phyloP scores from a whole-genome alignment of 2,797 vertebrate species.

The Cygnus olor region DNA sequence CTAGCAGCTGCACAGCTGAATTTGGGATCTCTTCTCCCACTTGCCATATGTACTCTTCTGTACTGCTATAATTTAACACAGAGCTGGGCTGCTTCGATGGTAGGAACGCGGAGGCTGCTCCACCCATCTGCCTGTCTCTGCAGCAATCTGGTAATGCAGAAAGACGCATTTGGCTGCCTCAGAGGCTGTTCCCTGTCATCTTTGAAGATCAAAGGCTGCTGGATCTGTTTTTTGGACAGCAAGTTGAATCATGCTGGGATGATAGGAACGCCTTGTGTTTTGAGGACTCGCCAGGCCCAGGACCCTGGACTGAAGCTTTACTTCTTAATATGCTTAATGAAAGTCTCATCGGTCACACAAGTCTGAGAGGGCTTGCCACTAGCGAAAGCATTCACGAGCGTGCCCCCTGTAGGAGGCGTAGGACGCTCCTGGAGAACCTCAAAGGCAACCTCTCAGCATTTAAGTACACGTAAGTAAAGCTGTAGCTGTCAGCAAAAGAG shows the following conservation, averaged over 20 bases:
- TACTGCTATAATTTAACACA: constrained; percentile 44
- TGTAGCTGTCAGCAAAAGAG: neutral
- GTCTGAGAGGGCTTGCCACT: neutral
- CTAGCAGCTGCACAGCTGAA: constrained; percentile 49
- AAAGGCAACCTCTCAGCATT: neutral
- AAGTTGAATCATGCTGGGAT: constrained; percentile 68
- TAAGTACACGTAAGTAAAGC: neutral
- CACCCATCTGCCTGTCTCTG: constrained; percentile 68
- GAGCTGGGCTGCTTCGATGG: neutral
- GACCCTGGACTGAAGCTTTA: constrained; percentile 48
- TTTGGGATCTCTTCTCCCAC: constrained; percentile 37
- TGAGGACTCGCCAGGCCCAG: constrained; percentile 9
- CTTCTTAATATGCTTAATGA: constrained; percentile 10
- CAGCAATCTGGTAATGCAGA: constrained; percentile 66
- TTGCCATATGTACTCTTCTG: constrained; percentile 25
- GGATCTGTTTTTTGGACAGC: constrained; percentile 64
- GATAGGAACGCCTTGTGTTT: constrained; percentile 69
- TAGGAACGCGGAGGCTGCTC: neutral
- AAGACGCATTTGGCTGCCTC: constrained; percentile 64
- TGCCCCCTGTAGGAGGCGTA: neutral
- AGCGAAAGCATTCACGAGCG: neutral
- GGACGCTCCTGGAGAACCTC: constrained; percentile 3
- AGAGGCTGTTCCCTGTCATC: constrained; percentile 66
- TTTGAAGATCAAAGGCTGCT: constrained; percentile 74
- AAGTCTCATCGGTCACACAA: constrained; percentile 19